phyloP scores from a whole-genome alignment of 2,797 vertebrate genomes.

The Hippoglossus hippoglossus region DNA sequence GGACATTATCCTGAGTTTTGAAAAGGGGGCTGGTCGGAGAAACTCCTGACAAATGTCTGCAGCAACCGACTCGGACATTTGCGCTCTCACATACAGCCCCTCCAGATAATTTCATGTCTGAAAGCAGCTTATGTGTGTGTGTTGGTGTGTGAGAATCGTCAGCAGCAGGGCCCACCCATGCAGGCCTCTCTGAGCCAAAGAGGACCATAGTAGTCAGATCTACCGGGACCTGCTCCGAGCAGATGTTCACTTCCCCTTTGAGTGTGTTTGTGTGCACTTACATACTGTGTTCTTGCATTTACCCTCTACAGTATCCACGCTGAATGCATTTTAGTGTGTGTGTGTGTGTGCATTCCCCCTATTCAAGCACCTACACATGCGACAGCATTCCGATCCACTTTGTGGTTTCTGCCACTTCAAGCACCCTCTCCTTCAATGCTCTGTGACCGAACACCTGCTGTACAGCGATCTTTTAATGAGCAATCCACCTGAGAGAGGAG shows the following conservation, averaged over 20 bases:
- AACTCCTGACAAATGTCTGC: too few species aligned
- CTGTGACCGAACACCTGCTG: conserved; percentile 82
- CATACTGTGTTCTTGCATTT: conserved; percentile 6
- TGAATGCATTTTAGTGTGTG: conserved; percentile 39
- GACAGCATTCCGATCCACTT: conserved; percentile 59
- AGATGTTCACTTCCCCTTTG: conserved; percentile 67
- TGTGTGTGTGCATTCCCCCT: conserved; percentile 21
- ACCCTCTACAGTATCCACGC: conserved; percentile 9
- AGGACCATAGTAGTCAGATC: conserved; percentile 53
- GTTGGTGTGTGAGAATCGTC: conserved; percentile 19
- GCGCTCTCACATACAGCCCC: too few species aligned
- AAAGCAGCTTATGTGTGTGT: background rate
- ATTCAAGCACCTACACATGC: conserved; percentile 3
- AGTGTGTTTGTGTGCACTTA: conserved; percentile 51
- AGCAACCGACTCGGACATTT: too few species aligned
- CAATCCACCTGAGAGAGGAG: conserved; percentile 71
- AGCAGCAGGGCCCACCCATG: conserved; percentile 48
- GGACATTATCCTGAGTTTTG: too few species aligned
- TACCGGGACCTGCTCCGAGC: conserved; percentile 67
- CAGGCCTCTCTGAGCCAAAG: conserved; percentile 14
- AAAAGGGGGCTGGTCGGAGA: too few species aligned
- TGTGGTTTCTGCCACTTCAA: conserved; percentile 83
- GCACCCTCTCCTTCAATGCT: conserved; percentile 75
- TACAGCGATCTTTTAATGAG: conserved; percentile 76
- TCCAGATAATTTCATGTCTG: background rate